A percentile compares a stretch with the other conserved stretches of the same genome.
Conservation (phyloP, 2,888 invertebrate genomes). For the Tolmerus cingulatus region DNA sequence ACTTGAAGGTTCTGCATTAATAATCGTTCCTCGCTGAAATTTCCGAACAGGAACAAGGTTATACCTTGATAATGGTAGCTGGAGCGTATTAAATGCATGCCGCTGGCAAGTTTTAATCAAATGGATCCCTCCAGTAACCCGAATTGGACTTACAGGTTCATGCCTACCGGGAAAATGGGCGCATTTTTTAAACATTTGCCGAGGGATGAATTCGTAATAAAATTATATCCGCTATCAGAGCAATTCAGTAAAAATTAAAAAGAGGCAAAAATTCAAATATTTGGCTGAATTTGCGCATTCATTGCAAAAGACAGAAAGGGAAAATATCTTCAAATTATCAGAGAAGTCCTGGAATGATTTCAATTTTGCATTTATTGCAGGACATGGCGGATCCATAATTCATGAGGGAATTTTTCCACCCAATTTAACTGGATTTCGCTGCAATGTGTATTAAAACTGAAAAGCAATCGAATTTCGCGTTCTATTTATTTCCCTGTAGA, state of each 20-base stretch:
- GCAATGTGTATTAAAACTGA: neutral
- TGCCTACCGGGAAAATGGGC: neutral
- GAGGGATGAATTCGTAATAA: neutral
- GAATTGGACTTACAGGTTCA: neutral
- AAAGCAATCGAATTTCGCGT: neutral
- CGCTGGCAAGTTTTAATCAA: neutral
- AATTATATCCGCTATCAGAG: neutral
- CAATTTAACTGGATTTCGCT: neutral
- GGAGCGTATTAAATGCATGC: neutral
- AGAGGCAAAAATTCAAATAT: neutral
- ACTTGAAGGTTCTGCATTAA: neutral
- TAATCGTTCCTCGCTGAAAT: neutral
- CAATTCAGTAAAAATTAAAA: neutral
- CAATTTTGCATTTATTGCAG: neutral
- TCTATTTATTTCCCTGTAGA: neutral
- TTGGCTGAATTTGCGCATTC: neutral
- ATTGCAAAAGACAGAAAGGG: neutral
- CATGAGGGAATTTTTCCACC: neutral
- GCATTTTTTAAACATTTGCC: neutral
- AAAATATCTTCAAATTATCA: neutral
- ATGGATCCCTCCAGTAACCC: neutral
- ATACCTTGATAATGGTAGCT: neutral
- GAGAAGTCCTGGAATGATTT: neutral
- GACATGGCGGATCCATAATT: neutral
- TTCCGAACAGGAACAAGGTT: neutral